Percentiles rank a stretch among this genome's conserved stretches.
Conservation (phyloP, 2,888 invertebrate species). For the Colostygia pectinataria region DNA sequence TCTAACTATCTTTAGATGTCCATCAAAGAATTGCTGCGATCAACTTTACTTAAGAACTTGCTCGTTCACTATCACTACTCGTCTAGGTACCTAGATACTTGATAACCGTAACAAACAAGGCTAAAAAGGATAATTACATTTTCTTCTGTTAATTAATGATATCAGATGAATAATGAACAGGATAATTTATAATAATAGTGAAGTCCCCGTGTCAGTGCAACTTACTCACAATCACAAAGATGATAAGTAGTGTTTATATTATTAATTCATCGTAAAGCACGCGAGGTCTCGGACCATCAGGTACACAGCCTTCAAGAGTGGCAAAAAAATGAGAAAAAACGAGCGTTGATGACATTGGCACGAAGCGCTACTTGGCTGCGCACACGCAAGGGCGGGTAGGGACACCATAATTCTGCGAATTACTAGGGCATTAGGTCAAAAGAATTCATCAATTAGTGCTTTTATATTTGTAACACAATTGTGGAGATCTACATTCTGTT, state of each 20-base stretch:
- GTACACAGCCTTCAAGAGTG: constrained; percentile 70
- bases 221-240: constrained; percentile 17
- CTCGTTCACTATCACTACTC: too few relatives aligned
- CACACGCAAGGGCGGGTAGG: constrained; percentile 73
- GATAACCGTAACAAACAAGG: too few relatives aligned
- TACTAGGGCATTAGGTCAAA: constrained; percentile 37
- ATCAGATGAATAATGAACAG: constrained; percentile 10
- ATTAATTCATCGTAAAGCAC: constrained; percentile 55
- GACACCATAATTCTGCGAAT: constrained; percentile 41
- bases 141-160: not conserved
- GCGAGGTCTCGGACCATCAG: constrained; percentile 66
- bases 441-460: constrained; percentile 22
- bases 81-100: too few relatives aligned
- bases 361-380: constrained; percentile 61
- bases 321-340: constrained; percentile 60
- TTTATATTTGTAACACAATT: constrained; percentile 28
- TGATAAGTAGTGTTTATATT: constrained; percentile 48
- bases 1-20: too few relatives aligned
- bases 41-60: too few relatives aligned
- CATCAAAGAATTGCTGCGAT: too few relatives aligned
- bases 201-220: constrained; percentile 23
- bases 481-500: constrained; percentile 22
- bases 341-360: constrained; percentile 73
- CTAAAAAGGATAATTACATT: too few relatives aligned
- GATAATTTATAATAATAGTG: constrained; percentile 24